A percentile compares a stretch with the other conserved stretches of the same genome.
phyloP scores from a whole-genome alignment of 2,113 vertebrate genomes.

The Laticauda colubrina region DNA sequence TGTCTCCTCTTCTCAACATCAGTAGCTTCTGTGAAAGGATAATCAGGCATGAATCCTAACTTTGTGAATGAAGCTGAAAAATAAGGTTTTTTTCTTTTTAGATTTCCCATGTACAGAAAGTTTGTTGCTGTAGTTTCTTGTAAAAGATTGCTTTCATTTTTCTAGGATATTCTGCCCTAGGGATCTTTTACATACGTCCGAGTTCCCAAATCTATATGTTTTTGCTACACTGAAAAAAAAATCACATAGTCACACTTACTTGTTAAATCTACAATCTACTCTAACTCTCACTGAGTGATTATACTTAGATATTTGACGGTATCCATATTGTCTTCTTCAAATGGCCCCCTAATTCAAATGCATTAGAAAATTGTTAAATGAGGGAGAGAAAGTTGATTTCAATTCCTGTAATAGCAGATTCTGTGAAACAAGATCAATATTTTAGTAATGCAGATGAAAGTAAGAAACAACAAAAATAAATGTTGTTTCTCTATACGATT shows the following conservation, averaged over 20 bases:
- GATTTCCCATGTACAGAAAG: background rate
- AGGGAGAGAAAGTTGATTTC: background rate
- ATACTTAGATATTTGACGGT: background rate
- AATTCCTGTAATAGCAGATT: background rate
- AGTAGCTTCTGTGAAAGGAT: background rate
- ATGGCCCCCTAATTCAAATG: background rate
- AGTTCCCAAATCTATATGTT: background rate
- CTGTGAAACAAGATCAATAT: background rate
- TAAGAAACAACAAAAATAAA: background rate
- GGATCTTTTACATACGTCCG: background rate
- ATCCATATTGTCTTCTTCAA: background rate
- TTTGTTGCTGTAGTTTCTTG: background rate
- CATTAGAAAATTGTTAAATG: background rate
- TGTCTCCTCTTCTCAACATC: background rate
- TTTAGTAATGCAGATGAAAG: background rate
- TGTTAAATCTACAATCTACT: background rate
- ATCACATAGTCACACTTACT: background rate
- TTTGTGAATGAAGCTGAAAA: background rate
- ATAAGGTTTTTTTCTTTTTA: background rate
- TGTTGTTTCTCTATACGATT: background rate
- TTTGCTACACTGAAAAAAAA: background rate
- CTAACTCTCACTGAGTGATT: background rate
- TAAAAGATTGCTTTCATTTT: background rate
- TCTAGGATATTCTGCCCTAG: background rate
- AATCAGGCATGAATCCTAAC: background rate